Evolutionary conservation across 2,888 invertebrate genomes (phyloP).

Genomic region (Lepidonotus clava): DNA sequence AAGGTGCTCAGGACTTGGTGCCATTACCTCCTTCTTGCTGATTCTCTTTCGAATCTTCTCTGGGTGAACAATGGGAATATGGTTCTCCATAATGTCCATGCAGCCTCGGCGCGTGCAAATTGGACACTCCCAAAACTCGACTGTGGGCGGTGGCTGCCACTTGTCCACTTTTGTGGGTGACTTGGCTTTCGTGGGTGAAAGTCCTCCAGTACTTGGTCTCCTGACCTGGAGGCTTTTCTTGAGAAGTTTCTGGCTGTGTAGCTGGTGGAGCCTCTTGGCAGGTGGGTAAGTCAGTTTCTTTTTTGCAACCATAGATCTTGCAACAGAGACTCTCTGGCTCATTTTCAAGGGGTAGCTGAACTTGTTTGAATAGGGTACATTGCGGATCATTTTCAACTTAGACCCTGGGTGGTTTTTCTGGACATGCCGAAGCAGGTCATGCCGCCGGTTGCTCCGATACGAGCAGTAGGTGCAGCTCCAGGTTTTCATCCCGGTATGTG

Average conservation of each 20-base stretch:
- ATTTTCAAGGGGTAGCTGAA: slow-evolving; percentile 44
- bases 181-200: neutral
- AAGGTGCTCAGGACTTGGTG: neutral
- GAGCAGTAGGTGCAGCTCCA: slow-evolving; percentile 25
- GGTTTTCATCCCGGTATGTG: slow-evolving; percentile 36
- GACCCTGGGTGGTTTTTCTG: slow-evolving; percentile 35
- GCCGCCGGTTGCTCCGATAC: slow-evolving; percentile 35
- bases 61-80: slow-evolving; percentile 24
- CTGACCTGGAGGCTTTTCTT: neutral
- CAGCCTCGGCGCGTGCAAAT: slow-evolving; percentile 20
- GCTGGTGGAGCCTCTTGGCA: neutral
- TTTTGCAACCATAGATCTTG: slow-evolving; percentile 26
- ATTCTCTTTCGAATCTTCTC: slow-evolving; percentile 7
- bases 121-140: slow-evolving; percentile 42
- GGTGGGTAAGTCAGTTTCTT: neutral
- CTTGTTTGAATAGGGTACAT: slow-evolving; percentile 31
- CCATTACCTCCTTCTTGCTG: slow-evolving; percentile 48
- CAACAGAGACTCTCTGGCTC: slow-evolving; percentile 33
- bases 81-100: slow-evolving; percentile 27
- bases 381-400: slow-evolving; percentile 43
- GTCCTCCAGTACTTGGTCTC: neutral
- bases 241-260: neutral
- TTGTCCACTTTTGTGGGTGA: slow-evolving; percentile 13
- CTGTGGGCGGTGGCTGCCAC: slow-evolving; percentile 43
- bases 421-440: slow-evolving; percentile 20